These are phyloP conservation scores for Eulithis testata DNA, from an alignment of 2,888 invertebrate species.

Conservation along the genomic window DNA sequence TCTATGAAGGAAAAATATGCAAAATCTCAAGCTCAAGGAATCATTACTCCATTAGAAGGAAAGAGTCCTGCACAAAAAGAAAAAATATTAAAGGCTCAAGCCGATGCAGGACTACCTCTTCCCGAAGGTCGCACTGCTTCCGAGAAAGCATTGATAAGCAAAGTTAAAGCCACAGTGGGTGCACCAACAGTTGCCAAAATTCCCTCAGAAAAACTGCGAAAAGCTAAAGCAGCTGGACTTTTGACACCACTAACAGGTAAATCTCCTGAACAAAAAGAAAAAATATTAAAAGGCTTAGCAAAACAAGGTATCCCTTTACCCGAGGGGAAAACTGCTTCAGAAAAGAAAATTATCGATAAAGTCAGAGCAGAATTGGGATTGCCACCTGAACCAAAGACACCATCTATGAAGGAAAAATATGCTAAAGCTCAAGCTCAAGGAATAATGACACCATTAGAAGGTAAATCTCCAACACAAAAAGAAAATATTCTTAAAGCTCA, in stretches of 20 bases:
- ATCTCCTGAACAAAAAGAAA: conserved; percentile 45
- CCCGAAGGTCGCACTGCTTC: conserved; percentile 52
- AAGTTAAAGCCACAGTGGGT: conserved; percentile 38
- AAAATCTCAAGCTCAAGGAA: conserved; percentile 43
- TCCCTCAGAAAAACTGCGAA: conserved; percentile 30
- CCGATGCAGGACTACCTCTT: conserved; percentile 44
- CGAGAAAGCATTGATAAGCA: conserved; percentile 45
- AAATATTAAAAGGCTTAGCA: conserved; percentile 40
- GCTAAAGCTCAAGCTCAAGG: conserved; percentile 43
- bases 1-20: conserved; percentile 37
- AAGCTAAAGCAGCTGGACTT: conserved; percentile 15
- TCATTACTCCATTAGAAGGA: conserved; percentile 48
- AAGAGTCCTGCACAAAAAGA: conserved; percentile 45
- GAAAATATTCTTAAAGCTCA: conserved; percentile 46
- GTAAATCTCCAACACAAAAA: conserved; percentile 34
- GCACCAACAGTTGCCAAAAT: conserved; percentile 39
- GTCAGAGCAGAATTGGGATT: conserved; percentile 38
- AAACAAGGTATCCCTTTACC: conserved; percentile 49
- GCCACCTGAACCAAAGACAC: conserved; percentile 40
- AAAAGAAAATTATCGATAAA: conserved; percentile 45
- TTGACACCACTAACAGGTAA: conserved; percentile 51
- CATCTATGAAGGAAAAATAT: conserved; percentile 37
- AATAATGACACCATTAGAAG: conserved; percentile 40
- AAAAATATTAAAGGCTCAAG: conserved; percentile 45
- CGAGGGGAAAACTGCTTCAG: conserved; percentile 52